Conservation (phyloP, 2,888 invertebrate genomes). For the Sylvicola cinctus region DNA sequence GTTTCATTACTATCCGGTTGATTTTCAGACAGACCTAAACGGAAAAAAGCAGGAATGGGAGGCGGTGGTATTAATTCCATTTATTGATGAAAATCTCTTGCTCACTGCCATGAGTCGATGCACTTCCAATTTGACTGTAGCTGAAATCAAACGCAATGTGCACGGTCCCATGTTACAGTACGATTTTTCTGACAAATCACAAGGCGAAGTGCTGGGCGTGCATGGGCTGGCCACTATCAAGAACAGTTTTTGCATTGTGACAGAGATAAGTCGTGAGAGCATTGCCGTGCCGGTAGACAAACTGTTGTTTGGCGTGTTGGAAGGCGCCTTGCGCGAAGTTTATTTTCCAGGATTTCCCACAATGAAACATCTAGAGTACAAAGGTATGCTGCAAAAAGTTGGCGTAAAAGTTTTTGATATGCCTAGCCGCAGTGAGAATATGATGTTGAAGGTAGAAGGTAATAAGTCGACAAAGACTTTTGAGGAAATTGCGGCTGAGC, state of each 20-base stretch:
- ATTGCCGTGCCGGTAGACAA: constrained; percentile 29
- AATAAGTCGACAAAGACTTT: constrained; percentile 18
- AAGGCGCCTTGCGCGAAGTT: constrained; percentile 42
- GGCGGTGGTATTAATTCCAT: constrained; percentile 81
- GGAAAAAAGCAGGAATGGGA: constrained; percentile 96
- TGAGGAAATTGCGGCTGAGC: constrained; percentile 33
- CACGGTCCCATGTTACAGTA: constrained; percentile 79
- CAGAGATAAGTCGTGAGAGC: constrained; percentile 9
- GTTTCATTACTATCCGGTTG: constrained; percentile 76
- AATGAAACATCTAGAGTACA: constrained; percentile 62
- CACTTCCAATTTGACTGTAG: constrained; percentile 38
- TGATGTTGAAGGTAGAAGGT: constrained; percentile 48
- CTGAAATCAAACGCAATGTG: constrained; percentile 53
- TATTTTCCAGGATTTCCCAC: constrained; percentile 87
- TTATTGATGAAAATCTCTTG: constrained; percentile 50
- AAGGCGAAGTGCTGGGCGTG: constrained; percentile 30
- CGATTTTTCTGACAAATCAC: constrained; percentile 35
- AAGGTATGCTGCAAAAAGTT: constrained; percentile 35
- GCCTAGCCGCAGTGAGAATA: constrained; percentile 57
- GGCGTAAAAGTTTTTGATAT: constrained; percentile 80
- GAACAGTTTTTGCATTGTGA: constrained; percentile 16
- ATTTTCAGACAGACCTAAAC: constrained; percentile 87
- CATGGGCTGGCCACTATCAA: constrained; percentile 38
- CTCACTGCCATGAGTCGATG: constrained; percentile 37
- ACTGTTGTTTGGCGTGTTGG: constrained; percentile 48